Evolutionary conservation across 2,888 invertebrate species (phyloP).

Genomic region (Nomada fabriciana): DNA sequence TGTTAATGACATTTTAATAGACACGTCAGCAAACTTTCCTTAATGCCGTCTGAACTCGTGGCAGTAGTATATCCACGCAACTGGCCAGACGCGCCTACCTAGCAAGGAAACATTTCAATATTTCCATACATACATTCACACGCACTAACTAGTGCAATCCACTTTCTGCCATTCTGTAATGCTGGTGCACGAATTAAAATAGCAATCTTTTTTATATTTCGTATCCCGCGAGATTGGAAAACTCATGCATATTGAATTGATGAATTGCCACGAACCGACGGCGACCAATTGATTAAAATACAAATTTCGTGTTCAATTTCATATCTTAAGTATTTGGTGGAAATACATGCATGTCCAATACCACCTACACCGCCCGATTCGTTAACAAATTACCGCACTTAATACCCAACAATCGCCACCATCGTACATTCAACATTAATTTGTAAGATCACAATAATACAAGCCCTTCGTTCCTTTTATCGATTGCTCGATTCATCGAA

Average conservation of each 20-base stretch:
- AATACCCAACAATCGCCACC: neutral
- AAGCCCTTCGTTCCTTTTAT: neutral
- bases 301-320: conserved; percentile 42
- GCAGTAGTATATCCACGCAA: conserved; percentile 11
- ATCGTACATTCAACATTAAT: neutral
- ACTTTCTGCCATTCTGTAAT: conserved; percentile 4
- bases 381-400: neutral
- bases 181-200: conserved; percentile 26
- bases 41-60: neutral
- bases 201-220: conserved; percentile 1
- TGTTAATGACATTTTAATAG: neutral
- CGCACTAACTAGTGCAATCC: conserved; percentile 15
- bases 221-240: conserved; percentile 23
- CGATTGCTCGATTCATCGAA: conserved; percentile 50
- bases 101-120: conserved; percentile 32
- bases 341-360: neutral
- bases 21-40: neutral
- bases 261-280: neutral
- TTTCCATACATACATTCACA: neutral
- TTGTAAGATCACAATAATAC: neutral
- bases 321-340: conserved; percentile 28
- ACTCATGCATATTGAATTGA: conserved; percentile 49
- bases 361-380: neutral
- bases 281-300: conserved; percentile 42
- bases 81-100: neutral